A percentile compares a stretch with the other conserved stretches of the same genome.
These are phyloP conservation scores for Pao palembangensis DNA, from an alignment of 2,113 vertebrate genomes.

Conservation along the genomic window DNA sequence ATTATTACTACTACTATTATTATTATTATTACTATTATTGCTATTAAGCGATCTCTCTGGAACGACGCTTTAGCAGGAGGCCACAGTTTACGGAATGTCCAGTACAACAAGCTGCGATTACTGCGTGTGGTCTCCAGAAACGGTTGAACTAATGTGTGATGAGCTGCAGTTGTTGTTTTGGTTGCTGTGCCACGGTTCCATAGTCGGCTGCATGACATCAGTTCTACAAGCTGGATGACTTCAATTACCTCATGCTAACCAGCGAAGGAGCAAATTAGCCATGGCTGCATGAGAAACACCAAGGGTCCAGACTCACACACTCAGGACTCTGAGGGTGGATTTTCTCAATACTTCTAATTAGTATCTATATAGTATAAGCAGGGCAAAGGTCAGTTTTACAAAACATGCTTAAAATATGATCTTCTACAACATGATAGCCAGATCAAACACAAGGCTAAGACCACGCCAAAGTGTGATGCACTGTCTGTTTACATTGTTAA, in stretches of 20 bases:
- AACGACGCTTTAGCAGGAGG: slow-evolving; percentile 34
- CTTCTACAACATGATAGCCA: too few species aligned
- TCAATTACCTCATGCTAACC: slow-evolving; percentile 37
- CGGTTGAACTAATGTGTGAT: slow-evolving; percentile 31
- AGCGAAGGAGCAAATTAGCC: slow-evolving; percentile 31
- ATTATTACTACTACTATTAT: too few species aligned
- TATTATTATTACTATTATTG: too few species aligned
- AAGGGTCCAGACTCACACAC: slow-evolving; percentile 9
- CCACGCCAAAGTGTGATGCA: too few species aligned
- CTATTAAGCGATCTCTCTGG: slow-evolving; percentile 1
- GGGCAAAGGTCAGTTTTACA: too few species aligned
- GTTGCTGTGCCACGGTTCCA: slow-evolving; percentile 26
- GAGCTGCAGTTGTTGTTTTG: slow-evolving; percentile 41
- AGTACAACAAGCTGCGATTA: slow-evolving; percentile 47
- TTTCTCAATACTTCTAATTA: too few species aligned
- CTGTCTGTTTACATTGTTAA: too few species aligned
- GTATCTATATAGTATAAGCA: too few species aligned
- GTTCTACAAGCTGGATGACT: slow-evolving; percentile 41
- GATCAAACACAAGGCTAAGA: too few species aligned
- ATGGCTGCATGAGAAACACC: slow-evolving; percentile 34
- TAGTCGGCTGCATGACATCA: slow-evolving; percentile 50
- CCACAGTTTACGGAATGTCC: slow-evolving; percentile 46
- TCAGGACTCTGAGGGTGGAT: background rate
- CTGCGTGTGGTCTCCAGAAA: slow-evolving; percentile 50
- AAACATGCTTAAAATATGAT: too few species aligned